Conservation (phyloP, 2,113 vertebrate genomes). For the Mesoclemmys tuberculata region DNA sequence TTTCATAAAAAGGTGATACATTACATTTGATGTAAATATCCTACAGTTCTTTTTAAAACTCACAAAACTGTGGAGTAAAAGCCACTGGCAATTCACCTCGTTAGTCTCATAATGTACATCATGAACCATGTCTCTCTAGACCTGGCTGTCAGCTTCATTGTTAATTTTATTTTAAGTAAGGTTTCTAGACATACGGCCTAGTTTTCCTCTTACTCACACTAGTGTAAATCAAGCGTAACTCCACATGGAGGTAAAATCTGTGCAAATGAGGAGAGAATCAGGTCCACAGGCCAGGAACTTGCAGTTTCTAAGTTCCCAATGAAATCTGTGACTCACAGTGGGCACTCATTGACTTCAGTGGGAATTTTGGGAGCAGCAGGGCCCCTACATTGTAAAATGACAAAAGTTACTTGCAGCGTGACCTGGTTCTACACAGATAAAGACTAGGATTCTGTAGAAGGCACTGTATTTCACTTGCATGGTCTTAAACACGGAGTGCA, state of each 20-base stretch:
- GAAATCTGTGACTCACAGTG: background rate
- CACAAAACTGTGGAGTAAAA: conserved; percentile 76
- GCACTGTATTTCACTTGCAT: conserved; percentile 82
- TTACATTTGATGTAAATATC: conserved; percentile 75
- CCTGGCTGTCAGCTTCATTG: conserved; percentile 31
- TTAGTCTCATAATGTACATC: conserved; percentile 42
- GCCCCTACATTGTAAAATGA: conserved; percentile 55
- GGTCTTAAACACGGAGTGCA: conserved; percentile 67
- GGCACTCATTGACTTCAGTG: background rate
- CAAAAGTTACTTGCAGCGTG: conserved; percentile 58
- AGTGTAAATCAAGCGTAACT: conserved; percentile 31
- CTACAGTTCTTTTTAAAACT: conserved; percentile 71
- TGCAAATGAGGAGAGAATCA: conserved; percentile 49
- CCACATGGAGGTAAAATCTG: conserved; percentile 51
- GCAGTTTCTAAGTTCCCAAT: background rate
- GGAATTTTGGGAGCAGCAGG: conserved; percentile 8
- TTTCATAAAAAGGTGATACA: conserved; percentile 79
- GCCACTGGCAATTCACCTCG: conserved; percentile 67
- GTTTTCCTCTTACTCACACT: background rate
- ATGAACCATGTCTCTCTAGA: background rate
- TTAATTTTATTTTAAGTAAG: conserved; percentile 43
- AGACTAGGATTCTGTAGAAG: conserved; percentile 83
- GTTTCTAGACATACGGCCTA: conserved; percentile 44
- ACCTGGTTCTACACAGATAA: conserved; percentile 75
- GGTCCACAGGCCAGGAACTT: background rate